These are phyloP conservation scores for Canis aureus DNA, from an alignment of 2,113 vertebrate genomes.

Conservation along the genomic window DNA sequence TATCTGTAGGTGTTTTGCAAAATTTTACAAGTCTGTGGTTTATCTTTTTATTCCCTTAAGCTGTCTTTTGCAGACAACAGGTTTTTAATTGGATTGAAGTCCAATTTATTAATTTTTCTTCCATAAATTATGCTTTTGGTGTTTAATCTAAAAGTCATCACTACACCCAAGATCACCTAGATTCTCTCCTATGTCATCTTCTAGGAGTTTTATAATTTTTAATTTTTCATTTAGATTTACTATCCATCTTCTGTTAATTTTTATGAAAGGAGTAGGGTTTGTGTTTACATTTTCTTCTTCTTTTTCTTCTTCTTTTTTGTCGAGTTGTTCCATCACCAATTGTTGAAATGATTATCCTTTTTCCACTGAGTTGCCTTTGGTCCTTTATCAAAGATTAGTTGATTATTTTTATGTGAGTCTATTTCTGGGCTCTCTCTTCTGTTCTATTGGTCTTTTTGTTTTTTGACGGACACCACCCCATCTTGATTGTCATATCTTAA, in stretches of 20 bases:
- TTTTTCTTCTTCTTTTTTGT: not conserved
- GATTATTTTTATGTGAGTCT: not conserved
- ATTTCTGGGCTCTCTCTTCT: not conserved
- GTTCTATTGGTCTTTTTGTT: not conserved
- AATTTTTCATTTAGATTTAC: not conserved
- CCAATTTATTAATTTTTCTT: not conserved
- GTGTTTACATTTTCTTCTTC: not conserved
- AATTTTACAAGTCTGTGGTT: not conserved
- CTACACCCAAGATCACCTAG: not conserved
- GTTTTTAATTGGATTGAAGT: not conserved
- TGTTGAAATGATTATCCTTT: not conserved
- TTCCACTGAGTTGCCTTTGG: not conserved
- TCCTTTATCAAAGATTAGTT: not conserved
- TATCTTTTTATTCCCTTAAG: not conserved
- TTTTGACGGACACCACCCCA: not conserved
- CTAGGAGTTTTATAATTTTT: not conserved
- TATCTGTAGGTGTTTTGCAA: not conserved
- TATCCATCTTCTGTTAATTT: not conserved
- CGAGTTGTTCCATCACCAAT: not conserved
- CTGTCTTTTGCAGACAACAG: not conserved
- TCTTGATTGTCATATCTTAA: not conserved
- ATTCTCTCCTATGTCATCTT: not conserved
- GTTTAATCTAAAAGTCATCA: not conserved
- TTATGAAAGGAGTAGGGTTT: not conserved
- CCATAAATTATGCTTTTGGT: not conserved